Percentiles rank a stretch among this genome's conserved stretches.
Evolutionary conservation across 2,888 invertebrate species (phyloP).

Genomic region (Helleia helle): DNA sequence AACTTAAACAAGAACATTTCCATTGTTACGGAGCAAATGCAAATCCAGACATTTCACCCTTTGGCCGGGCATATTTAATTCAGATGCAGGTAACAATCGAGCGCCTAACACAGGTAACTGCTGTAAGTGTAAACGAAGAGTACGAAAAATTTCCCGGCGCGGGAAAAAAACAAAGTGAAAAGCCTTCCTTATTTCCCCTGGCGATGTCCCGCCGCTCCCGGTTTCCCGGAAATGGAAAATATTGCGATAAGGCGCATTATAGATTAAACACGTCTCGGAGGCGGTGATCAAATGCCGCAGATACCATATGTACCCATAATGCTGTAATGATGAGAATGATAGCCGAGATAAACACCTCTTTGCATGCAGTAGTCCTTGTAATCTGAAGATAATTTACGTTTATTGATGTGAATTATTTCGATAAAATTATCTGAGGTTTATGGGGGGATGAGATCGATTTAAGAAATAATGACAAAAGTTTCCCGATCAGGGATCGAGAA

Average conservation of each 20-base stretch:
- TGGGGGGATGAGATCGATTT: conserved; percentile 13
- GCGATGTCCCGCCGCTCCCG: conserved; percentile 52
- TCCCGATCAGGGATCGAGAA: no score
- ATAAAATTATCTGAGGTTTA: neutral
- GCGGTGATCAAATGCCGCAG: conserved; percentile 47
- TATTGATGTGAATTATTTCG: neutral
- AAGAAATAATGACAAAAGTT: no score
- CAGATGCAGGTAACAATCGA: conserved; percentile 65
- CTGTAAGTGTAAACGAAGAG: conserved; percentile 70
- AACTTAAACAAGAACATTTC: conserved; percentile 42
- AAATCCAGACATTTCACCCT: conserved; percentile 68
- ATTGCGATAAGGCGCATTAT: conserved; percentile 74
- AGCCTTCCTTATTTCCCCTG: conserved; percentile 72
- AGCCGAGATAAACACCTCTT: conserved; percentile 36
- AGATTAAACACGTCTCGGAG: conserved; percentile 64
- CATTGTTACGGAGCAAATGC: conserved; percentile 63
- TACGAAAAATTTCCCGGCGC: conserved; percentile 52
- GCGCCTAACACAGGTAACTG: conserved; percentile 61
- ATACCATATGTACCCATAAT: conserved; percentile 41
- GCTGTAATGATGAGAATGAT: conserved; percentile 53
- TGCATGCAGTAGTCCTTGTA: conserved; percentile 29
- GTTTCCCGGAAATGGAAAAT: conserved; percentile 71
- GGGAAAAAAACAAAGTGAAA: conserved; percentile 64
- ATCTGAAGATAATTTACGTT: neutral
- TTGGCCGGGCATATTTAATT: conserved; percentile 67